Evolutionary conservation across 2,888 invertebrate species (phyloP), one percentile per base, ranked within the genome.

Genomic region (Tachina grossa): DNA sequence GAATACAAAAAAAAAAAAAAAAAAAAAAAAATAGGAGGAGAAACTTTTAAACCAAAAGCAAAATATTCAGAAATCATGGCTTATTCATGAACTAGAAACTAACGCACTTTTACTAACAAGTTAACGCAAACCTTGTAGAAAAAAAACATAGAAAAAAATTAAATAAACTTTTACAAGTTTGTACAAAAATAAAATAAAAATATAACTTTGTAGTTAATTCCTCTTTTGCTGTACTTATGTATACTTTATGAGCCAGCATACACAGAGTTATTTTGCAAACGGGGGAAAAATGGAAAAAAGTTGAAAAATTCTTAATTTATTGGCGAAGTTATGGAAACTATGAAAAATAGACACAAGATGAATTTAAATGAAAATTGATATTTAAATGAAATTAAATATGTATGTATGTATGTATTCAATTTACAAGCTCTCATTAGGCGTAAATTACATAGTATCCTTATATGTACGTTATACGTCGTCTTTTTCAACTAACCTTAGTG

Each of bases 21-120:
- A n/a, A n/a, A n/a, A n/a, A 9, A 55, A 41, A 57, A 19, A 14
- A 49, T 5, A 10, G 9, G 1, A 14, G 10, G 2, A 0, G 65
- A 77, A 76, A 55, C 71, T 83, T 78, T 66, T 78, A n/a, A 69
- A 53, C 61, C 74, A 63, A 76, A 69, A 69, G 75, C 55, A 63
- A 78, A 82, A 47, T 84, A 82, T 78, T 65, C 72, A 79, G 57
- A 82, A 80, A 75, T 81, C 87, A 88, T 88, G 87, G 84, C 85
- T 88, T 88, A 88, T 88, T 88, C 88, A 88, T 88, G 87, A 88
- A 87, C 86, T 86, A 85, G 77, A 81, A 87, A 83, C 83, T 78
- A 85, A 79, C 77, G 77, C 78, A 86, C 84, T 66, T 81, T 79
- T 72, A 59, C 57, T 78, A 84, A 84, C 84, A 84, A 84, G 75